Base-by-base conservation (phyloP, 53 echinoderm and acorn worm species). In the Antedon mediterranea region DNA sequence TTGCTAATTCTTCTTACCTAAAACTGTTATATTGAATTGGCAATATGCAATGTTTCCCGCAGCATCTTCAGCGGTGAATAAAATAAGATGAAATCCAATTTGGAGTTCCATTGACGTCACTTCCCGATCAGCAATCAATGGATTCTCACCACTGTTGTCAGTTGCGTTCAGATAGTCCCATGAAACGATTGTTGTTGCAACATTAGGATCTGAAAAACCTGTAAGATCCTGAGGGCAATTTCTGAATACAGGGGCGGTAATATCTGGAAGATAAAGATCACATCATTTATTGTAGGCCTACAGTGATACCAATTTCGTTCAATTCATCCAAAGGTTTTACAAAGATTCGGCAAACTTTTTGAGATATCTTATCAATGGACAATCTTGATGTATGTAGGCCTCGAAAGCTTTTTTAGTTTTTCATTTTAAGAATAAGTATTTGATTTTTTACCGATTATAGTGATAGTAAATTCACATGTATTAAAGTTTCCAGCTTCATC, bases 41-140 rank as follows among this genome's bases (percentile, higher is more conserved):
- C 86, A 86, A 0, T 23, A 43, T 14, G 32, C 79, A 13, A 30
- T 42, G 71, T 86, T 86, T 73, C 75, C 74, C 11, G 75, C n/a
- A 0, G 75, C 34, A 75, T 86, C 86, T 28, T 74, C n/a, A 28
- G 86, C 86, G 33, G 71, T 75, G 71, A 75, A 83, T 73, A 77
- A 71, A 34, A 32, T 11, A 13, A 28, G 72, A 77, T 37, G 32
- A 43, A 28, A 30, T 34, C 15, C 77, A 37, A 34, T 71, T 34
- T 23, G 71, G 11, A 37, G 30, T 57, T 57, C 57, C 23, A 6
- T 57, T 23, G 57, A 57, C 9, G 20, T 18, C 23, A 57, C 11
- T 3, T 57, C 57, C 20, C 15, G 20, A 23, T 57, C 57, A 57
- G 15, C 23, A 26, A 57, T 57, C 23, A 23, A 18, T 11, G 57